Evolutionary conservation across 1,140 invertebrate species (phyloP).

Genomic region (Tribolium madens): DNA sequence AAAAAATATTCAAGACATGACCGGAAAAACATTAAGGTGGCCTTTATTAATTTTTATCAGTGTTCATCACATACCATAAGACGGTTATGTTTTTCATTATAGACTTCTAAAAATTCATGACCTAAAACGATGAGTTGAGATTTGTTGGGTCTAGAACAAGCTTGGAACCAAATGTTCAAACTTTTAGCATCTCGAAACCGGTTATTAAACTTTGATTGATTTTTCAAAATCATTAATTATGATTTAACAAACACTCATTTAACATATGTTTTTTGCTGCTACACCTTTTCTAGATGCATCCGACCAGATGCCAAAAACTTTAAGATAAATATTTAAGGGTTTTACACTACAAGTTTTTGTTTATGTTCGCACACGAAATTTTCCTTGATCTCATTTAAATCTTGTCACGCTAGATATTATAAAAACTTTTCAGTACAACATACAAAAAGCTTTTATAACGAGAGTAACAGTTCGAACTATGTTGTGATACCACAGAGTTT

Average conservation of each 20-base stretch:
- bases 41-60: background rate
- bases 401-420: background rate
- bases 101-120: background rate
- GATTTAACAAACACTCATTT: background rate
- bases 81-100: too few relatives aligned
- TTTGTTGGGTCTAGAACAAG: conserved; percentile 5
- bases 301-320: too few relatives aligned
- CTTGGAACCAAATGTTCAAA: conserved; percentile 18
- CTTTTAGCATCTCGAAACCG: conserved; percentile 20
- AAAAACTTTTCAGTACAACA: background rate
- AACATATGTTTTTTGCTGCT: too few relatives aligned
- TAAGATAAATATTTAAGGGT: too few relatives aligned
- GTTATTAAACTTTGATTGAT: conserved; percentile 12
- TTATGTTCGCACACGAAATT: background rate
- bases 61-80: background rate
- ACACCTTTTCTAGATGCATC: too few relatives aligned
- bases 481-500: background rate
- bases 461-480: background rate
- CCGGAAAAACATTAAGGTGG: background rate
- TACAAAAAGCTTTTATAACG: background rate
- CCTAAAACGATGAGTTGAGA: background rate
- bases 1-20: too few relatives aligned
- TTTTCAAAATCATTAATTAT: conserved; percentile 12
- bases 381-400: too few relatives aligned
- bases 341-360: background rate